phyloP scores from a whole-genome alignment of 2,113 vertebrate species.

The Ciconia stormi region DNA sequence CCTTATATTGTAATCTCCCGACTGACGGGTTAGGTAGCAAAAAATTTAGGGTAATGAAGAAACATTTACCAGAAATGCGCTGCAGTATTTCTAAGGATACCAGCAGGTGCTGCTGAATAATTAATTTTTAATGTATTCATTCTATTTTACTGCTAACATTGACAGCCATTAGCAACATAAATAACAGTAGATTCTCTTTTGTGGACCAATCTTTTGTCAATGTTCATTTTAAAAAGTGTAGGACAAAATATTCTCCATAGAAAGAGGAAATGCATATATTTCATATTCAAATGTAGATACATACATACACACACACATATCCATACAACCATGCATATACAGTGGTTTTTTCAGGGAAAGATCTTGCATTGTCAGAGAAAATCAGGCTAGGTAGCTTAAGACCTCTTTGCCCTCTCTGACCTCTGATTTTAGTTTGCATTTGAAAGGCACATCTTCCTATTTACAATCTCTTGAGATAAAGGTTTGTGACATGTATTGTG shows the following conservation, averaged over 20 bases:
- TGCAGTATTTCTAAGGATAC: not conserved
- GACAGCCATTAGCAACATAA: conserved; percentile 26
- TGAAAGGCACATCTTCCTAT: not conserved
- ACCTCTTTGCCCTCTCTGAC: not conserved
- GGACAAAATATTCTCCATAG: not conserved
- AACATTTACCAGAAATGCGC: not conserved
- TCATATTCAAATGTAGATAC: not conserved
- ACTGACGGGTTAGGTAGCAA: not conserved
- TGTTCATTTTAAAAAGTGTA: not conserved
- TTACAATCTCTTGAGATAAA: not conserved
- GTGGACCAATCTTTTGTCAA: not conserved
- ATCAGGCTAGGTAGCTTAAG: not conserved
- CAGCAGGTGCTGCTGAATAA: conserved; percentile 42
- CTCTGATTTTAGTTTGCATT: not conserved
- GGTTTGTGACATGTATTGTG: not conserved
- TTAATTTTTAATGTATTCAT: conserved; percentile 29
- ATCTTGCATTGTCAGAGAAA: not conserved
- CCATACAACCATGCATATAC: too few relatives aligned
- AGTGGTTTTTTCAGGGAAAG: not conserved
- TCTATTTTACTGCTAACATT: not conserved
- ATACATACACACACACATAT: not conserved
- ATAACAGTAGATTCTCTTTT: not conserved
- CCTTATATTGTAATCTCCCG: not conserved
- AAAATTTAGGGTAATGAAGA: not conserved
- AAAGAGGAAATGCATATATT: not conserved